Evolutionary conservation across 92 coral and sea anemone species (phyloP).

Genomic region (Micromussa lordhowensis): DNA sequence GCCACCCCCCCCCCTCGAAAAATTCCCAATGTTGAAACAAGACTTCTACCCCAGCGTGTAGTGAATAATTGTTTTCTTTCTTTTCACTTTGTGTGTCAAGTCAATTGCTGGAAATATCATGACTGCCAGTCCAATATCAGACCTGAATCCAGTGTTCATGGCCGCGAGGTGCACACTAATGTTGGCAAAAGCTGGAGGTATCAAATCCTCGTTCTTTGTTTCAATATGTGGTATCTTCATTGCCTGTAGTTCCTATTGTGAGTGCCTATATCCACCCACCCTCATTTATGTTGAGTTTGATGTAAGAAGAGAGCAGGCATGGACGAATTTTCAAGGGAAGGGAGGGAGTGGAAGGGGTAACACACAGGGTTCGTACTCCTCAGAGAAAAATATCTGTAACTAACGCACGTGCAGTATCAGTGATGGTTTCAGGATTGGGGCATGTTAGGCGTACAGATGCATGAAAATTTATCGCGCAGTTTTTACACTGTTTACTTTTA

Average conservation of each 20-base stretch:
- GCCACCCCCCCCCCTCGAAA: no score
- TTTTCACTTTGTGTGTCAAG: slow-evolving; percentile 22
- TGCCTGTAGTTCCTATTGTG: background rate
- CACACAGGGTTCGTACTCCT: no score
- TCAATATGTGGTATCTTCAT: background rate
- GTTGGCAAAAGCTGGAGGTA: slow-evolving; percentile 78
- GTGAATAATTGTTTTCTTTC: background rate
- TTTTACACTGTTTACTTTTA: background rate
- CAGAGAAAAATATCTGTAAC: no score
- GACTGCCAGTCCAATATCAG: slow-evolving; percentile 94
- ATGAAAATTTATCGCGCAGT: background rate
- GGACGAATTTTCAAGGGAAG: no score
- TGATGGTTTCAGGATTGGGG: no score
- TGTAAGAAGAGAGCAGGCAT: background rate
- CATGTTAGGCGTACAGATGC: background rate
- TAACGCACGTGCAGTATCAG: no score
- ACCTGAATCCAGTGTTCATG: slow-evolving; percentile 85
- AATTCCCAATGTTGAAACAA: no score
- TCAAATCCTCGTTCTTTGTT: background rate
- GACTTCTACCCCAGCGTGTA: no score
- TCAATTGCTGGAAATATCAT: slow-evolving; percentile 88
- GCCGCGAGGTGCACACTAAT: slow-evolving; percentile 76
- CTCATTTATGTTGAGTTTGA: background rate
- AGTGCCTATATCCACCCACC: background rate
- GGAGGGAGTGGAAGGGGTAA: no score